Conservation (phyloP, 2,888 invertebrate species). For the Pseudococcus jackbeardsleyi region DNA sequence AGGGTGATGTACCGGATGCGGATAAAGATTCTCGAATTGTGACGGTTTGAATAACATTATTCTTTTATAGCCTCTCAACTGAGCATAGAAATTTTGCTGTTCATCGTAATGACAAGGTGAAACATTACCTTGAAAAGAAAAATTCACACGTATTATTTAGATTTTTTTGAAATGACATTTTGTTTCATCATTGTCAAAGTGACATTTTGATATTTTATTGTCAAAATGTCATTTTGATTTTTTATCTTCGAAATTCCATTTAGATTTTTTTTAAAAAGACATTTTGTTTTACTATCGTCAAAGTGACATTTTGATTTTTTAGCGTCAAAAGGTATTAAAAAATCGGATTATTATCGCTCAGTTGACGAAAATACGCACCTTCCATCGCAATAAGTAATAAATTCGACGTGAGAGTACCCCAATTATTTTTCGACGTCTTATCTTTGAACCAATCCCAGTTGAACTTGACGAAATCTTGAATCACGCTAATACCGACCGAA, state of each 20-base stretch:
- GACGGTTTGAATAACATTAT: conserved; percentile 76
- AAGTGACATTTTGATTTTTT: too few species aligned
- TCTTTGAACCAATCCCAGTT: conserved; percentile 75
- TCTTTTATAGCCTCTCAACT: conserved; percentile 75
- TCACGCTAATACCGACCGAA: conserved; percentile 74
- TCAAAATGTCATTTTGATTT: too few species aligned
- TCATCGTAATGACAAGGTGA: conserved; percentile 80
- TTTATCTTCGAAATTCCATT: too few species aligned
- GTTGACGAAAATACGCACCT: conserved; percentile 68
- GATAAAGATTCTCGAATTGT: conserved; percentile 76
- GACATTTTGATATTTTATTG: too few species aligned
- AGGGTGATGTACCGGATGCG: conserved; percentile 78
- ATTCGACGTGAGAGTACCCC: conserved; percentile 78
- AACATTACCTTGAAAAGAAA: conserved; percentile 71
- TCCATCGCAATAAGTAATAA: conserved; percentile 76
- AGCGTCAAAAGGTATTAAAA: too few species aligned
- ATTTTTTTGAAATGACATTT: too few species aligned
- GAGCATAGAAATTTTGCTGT: conserved; percentile 78
- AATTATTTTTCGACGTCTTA: conserved; percentile 74
- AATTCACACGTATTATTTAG: background rate
- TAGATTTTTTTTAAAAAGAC: too few species aligned
- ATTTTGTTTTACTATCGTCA: too few species aligned
- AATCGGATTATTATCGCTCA: background rate
- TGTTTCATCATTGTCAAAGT: too few species aligned
- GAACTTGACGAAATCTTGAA: conserved; percentile 75